Evolutionary conservation across 2,888 invertebrate species (phyloP).

Genomic region (Rhogogaster chlorosoma): DNA sequence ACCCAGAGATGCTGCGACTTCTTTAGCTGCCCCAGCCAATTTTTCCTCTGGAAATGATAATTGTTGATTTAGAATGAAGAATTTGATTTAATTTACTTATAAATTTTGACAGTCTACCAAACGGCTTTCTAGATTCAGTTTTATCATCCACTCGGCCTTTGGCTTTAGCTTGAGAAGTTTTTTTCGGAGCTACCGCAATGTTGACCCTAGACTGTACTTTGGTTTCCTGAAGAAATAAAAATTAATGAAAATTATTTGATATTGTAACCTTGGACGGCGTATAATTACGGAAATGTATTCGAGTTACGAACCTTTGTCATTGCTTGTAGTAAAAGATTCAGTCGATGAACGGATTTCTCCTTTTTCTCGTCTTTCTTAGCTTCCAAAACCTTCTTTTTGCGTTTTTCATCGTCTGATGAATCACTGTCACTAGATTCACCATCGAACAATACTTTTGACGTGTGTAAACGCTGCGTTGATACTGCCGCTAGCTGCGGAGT

Average conservation of each 20-base stretch:
- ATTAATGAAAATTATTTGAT: neutral
- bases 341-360: conserved; percentile 56
- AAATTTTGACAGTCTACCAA: conserved; percentile 53
- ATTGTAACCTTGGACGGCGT: neutral
- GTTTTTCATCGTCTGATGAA: conserved; percentile 47
- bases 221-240: conserved; percentile 55
- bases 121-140: conserved; percentile 44
- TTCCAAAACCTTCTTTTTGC: neutral
- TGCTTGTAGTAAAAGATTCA: conserved; percentile 54
- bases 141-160: neutral
- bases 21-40: conserved; percentile 83
- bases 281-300: neutral
- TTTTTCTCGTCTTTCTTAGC: conserved; percentile 52
- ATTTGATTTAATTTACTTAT: neutral
- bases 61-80: neutral
- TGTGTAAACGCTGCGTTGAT: conserved; percentile 57
- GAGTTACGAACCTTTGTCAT: conserved; percentile 55
- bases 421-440: conserved; percentile 62
- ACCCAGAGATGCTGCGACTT: conserved; percentile 86
- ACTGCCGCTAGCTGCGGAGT: conserved; percentile 52
- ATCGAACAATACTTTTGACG: conserved; percentile 56
- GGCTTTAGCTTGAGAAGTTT: neutral
- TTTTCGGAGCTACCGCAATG: neutral
- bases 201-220: conserved; percentile 55
- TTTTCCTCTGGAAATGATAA: conserved; percentile 66